Base-by-base conservation (phyloP, 2,797 vertebrate genomes). In the Alauda arvensis region DNA sequence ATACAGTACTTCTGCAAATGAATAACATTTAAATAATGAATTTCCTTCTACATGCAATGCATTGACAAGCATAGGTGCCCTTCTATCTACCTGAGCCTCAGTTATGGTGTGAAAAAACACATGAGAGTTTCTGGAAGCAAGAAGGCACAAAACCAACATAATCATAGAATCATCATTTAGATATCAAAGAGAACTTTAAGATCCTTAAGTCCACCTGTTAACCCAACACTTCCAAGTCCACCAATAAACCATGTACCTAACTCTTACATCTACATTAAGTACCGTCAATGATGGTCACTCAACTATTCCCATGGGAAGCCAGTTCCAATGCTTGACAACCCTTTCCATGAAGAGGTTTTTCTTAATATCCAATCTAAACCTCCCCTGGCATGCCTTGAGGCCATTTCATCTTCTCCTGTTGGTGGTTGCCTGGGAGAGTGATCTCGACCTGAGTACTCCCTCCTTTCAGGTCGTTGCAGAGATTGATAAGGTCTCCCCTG, bases 1-100 rank as follows among this genome's bases (percentile, higher is more conserved):
- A 34, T 65, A 60, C 70, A 85, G 53, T 49, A 33, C 39, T 83
- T 66, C 63, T 89, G 87, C 46, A 90, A 85, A 93, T 89, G 60
- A 77, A 60, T 72, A 29, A 62, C 34, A 25, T 92, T 72, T 92
- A 70, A 93, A 89, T 90, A 83, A 90, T 91, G 85, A 3, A 90
- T 87, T 83, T 78, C 7, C 34, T 83, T 89, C 77, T 67, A 40
- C 52, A 72, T 40, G 67, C 56, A 76, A 46, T 33, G 14, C 67
- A 53, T 78, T 69, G 89, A 80, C 39, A 81, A 72, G 45, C 1
- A 4, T 6, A 69, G 42, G 39, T 78, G 33, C 31, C 53, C 42
- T 82, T 23, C 61, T 45, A 37, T 28, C 51, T 88, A 42, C 48
- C n/a, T 37, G 14, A 68, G 25, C 29, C 52, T 90, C 45, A 49